These are phyloP conservation scores for Scaptomyza montana DNA, from an alignment of 1,140 invertebrate species.

Conservation along the genomic window DNA sequence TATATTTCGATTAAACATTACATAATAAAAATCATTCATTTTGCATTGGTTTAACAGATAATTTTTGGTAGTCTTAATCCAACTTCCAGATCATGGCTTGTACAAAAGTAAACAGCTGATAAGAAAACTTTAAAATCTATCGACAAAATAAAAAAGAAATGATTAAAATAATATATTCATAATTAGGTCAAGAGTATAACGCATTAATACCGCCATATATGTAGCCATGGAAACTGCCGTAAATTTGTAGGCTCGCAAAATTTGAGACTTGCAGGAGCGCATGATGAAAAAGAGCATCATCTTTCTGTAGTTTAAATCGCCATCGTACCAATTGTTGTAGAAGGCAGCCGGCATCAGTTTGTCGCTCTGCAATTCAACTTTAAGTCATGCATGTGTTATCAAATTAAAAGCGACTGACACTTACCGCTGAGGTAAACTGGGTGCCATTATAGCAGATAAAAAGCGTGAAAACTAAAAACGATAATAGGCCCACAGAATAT, in stretches of 20 bases:
- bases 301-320: conserved; percentile 55
- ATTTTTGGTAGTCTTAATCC: background rate
- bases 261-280: conserved; percentile 40
- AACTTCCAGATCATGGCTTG: conserved; percentile 41
- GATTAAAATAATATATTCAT: no score
- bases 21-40: no score
- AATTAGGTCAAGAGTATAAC: background rate
- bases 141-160: background rate
- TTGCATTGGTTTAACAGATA: no score
- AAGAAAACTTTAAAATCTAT: conserved; percentile 61
- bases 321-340: conserved; percentile 77
- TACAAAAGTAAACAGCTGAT: conserved; percentile 58
- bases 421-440: conserved; percentile 48
- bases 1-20: no score
- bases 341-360: conserved; percentile 64
- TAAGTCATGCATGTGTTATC: no score
- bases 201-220: conserved; percentile 54
- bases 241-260: conserved; percentile 64
- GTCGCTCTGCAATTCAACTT: conserved; percentile 42
- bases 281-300: conserved; percentile 71
- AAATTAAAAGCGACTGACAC: background rate
- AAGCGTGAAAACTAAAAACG: conserved; percentile 54
- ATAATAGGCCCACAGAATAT: conserved; percentile 51
- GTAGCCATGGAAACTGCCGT: conserved; percentile 60
- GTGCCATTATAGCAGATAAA: conserved; percentile 62